phyloP scores from a whole-genome alignment of 2,113 vertebrate species.

The Marcusenius ussheri region DNA sequence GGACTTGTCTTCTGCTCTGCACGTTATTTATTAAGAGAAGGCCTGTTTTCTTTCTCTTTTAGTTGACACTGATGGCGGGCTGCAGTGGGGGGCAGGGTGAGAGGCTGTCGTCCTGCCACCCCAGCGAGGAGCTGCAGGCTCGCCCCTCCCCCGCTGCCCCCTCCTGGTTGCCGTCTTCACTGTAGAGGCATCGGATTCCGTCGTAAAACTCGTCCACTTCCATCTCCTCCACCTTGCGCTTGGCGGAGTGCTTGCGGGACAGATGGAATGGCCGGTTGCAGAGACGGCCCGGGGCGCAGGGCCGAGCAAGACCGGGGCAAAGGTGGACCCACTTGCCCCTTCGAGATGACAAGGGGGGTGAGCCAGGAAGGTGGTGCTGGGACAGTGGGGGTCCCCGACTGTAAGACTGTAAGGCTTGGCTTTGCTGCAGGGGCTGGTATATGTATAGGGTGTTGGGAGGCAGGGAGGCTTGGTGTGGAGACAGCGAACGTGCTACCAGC shows the following conservation, averaged over 20 bases:
- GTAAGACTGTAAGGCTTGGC: slow-evolving; percentile 62
- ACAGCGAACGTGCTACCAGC: slow-evolving; percentile 81
- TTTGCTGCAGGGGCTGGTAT: slow-evolving; percentile 81
- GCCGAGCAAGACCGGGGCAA: slow-evolving; percentile 8
- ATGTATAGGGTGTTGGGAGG: slow-evolving; percentile 91
- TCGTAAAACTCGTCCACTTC: slow-evolving; percentile 95
- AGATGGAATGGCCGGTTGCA: slow-evolving; percentile 54
- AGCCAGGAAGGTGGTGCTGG: slow-evolving; percentile 57
- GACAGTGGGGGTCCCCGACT: slow-evolving; percentile 47
- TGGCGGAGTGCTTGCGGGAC: slow-evolving; percentile 75
- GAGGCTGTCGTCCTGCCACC: slow-evolving; percentile 63
- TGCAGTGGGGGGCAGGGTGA: slow-evolving; percentile 88
- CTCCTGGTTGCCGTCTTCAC: slow-evolving; percentile 73
- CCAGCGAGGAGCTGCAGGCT: slow-evolving; percentile 54
- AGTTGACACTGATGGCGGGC: slow-evolving; percentile 71
- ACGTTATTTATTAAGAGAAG: slow-evolving; percentile 15
- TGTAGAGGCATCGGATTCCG: slow-evolving; percentile 91
- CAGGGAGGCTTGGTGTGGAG: slow-evolving; percentile 72
- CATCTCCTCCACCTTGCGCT: slow-evolving; percentile 96
- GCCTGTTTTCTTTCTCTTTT: slow-evolving; percentile 38
- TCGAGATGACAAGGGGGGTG: slow-evolving; percentile 51
- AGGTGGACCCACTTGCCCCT: slow-evolving; percentile 16
- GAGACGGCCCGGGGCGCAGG: slow-evolving; percentile 35
- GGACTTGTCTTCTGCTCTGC: slow-evolving; percentile 29
- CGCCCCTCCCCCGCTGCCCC: slow-evolving; percentile 48